Percentiles rank a stretch among this genome's conserved stretches.
phyloP scores from a whole-genome alignment of 2,797 vertebrate species.

The Gallinago nigripennis region DNA sequence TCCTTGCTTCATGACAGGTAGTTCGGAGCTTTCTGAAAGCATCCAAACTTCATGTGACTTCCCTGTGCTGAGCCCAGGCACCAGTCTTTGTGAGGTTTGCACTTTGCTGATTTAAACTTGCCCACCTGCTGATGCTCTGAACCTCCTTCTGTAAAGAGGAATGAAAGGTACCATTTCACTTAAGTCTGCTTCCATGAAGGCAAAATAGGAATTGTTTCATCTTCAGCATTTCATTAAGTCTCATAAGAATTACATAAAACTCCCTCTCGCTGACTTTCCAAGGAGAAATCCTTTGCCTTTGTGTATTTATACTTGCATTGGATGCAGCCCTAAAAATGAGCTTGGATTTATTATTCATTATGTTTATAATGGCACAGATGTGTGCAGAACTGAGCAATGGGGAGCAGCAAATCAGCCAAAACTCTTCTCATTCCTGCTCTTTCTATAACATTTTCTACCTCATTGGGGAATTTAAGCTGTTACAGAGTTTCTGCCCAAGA shows the following conservation, averaged over 20 bases:
- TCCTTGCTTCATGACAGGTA: background rate
- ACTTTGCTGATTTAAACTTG: slow-evolving; percentile 47
- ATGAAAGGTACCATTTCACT: slow-evolving; percentile 57
- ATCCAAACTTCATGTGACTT: background rate
- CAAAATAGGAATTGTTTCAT: slow-evolving; percentile 66
- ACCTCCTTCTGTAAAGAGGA: slow-evolving; percentile 41
- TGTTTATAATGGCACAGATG: slow-evolving; percentile 68
- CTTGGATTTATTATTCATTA: slow-evolving; percentile 73
- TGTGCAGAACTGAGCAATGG: slow-evolving; percentile 58
- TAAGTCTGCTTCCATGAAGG: slow-evolving; percentile 57
- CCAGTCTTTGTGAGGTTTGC: background rate
- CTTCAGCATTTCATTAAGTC: slow-evolving; percentile 63
- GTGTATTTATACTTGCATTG: slow-evolving; percentile 55
- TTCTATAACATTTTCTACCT: slow-evolving; percentile 44
- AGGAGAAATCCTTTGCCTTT: slow-evolving; percentile 64
- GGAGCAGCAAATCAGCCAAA: slow-evolving; percentile 58
- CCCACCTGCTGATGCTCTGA: slow-evolving; percentile 63
- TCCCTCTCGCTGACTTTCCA: slow-evolving; percentile 24
- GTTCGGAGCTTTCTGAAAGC: background rate
- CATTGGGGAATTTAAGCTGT: slow-evolving; percentile 50
- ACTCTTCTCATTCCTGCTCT: slow-evolving; percentile 29
- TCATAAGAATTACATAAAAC: slow-evolving; percentile 62
- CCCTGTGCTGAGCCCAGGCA: background rate
- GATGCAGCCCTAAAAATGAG: slow-evolving; percentile 62
- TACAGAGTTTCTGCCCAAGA: slow-evolving; percentile 10